phyloP scores from a whole-genome alignment of 2,888 invertebrate genomes.

The Agriopis leucophaearia region DNA sequence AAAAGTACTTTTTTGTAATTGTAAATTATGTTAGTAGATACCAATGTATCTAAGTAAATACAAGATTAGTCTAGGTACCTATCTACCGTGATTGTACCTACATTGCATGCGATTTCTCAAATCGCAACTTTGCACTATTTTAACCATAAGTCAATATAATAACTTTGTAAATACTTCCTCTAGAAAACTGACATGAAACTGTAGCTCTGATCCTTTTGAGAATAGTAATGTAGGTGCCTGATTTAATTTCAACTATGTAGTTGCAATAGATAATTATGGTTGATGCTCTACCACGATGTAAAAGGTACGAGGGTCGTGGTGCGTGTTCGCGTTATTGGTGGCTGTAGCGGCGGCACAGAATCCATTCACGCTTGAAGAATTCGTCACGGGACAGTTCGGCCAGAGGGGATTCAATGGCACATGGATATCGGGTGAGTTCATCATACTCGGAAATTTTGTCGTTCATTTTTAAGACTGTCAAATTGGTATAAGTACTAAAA shows the following conservation, averaged over 20 bases:
- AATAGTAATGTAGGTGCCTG: neutral
- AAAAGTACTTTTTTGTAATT: neutral
- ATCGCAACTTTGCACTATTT: neutral
- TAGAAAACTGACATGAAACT: no score
- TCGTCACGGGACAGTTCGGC: conserved; percentile 67
- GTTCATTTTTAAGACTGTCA: no score
- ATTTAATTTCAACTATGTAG: no score
- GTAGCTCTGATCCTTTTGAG: neutral
- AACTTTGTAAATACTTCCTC: no score
- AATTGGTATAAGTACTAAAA: no score
- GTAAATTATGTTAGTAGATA: neutral
- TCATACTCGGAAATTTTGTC: neutral
- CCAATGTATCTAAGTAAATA: neutral
- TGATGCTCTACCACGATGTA: neutral
- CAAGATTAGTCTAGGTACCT: neutral
- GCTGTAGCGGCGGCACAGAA: conserved; percentile 63
- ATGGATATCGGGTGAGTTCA: conserved; percentile 87
- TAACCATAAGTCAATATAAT: no score
- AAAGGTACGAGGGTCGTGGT: conserved; percentile 56
- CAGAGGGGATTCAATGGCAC: conserved; percentile 86
- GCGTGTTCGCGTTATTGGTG: conserved; percentile 58
- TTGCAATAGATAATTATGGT: neutral
- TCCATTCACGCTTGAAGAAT: conserved; percentile 77
- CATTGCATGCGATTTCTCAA: neutral
- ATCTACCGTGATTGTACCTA: neutral